These are phyloP conservation scores for Drosophila insularis DNA, from an alignment of 1,140 invertebrate genomes.

Conservation along the genomic window DNA sequence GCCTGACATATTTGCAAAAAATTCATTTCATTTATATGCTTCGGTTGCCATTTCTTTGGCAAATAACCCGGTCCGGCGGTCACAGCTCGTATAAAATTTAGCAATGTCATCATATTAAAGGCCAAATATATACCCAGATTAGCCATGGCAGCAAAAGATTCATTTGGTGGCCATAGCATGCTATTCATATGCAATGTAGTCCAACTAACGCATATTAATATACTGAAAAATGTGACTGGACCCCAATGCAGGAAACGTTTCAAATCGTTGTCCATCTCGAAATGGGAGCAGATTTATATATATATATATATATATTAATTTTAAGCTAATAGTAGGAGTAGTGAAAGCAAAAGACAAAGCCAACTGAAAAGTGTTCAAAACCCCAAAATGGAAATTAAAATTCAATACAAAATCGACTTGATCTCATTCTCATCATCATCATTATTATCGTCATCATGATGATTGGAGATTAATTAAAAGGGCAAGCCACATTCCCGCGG, in stretches of 20 bases:
- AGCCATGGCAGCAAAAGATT: neutral
- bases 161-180: constrained; percentile 38
- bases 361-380: neutral
- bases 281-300: neutral
- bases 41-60: constrained; percentile 35
- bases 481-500: constrained; percentile 37
- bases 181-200: constrained; percentile 30
- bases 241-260: constrained; percentile 55
- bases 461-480: constrained; percentile 52
- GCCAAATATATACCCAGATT: constrained; percentile 34
- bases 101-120: constrained; percentile 15
- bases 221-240: constrained; percentile 10
- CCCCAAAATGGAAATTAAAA: neutral
- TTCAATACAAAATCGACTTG: neutral
- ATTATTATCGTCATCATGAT: neutral
- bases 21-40: neutral
- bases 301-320: too few species aligned
- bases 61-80: constrained; percentile 46
- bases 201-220: constrained; percentile 2
- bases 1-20: constrained; percentile 92
- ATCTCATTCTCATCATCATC: neutral
- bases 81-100: constrained; percentile 37
- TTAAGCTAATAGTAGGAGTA: too few species aligned
- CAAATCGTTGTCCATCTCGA: constrained; percentile 5
- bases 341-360: neutral